Percentiles rank a stretch among this genome's conserved stretches.
phyloP scores from a whole-genome alignment of 2,888 invertebrate genomes.

The Bombylius discolor region DNA sequence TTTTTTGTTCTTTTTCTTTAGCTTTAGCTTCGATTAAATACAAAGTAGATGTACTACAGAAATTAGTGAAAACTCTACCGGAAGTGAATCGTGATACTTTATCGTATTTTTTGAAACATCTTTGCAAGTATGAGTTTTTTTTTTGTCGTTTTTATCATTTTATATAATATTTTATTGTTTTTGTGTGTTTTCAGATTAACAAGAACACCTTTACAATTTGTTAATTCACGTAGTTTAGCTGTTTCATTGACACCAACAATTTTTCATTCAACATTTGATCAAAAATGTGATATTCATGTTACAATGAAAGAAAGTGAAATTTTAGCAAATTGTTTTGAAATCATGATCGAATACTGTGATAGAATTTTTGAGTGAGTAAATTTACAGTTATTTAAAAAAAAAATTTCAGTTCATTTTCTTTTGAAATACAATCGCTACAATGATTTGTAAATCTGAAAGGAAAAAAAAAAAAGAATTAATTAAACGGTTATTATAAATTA shows the following conservation, averaged over 20 bases:
- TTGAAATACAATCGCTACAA: too few species aligned
- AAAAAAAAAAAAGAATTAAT: too few species aligned
- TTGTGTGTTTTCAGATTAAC: slow-evolving; percentile 21
- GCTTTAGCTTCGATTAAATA: slow-evolving; percentile 25
- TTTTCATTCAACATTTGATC: slow-evolving; percentile 26
- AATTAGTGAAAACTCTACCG: slow-evolving; percentile 31
- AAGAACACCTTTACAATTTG: slow-evolving; percentile 31
- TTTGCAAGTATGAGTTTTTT: slow-evolving; percentile 22
- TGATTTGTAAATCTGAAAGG: too few species aligned
- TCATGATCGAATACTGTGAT: slow-evolving; percentile 31
- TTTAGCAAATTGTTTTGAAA: slow-evolving; percentile 11
- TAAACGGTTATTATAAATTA: too few species aligned
- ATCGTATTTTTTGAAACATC: slow-evolving; percentile 30
- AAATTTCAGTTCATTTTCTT: too few species aligned
- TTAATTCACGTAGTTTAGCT: slow-evolving; percentile 30
- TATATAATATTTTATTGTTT: too few species aligned
- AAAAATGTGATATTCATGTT: slow-evolving; percentile 25
- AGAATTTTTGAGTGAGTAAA: slow-evolving; percentile 25
- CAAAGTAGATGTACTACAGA: slow-evolving; percentile 30
- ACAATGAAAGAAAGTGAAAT: slow-evolving; percentile 28
- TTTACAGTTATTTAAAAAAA: neutral
- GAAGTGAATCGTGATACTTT: slow-evolving; percentile 32
- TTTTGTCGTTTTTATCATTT: neutral
- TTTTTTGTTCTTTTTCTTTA: slow-evolving; percentile 8
- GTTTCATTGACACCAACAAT: slow-evolving; percentile 31